Evolutionary conservation across 1,140 invertebrate genomes (phyloP).

Genomic region (Drosophila triauraria): DNA sequence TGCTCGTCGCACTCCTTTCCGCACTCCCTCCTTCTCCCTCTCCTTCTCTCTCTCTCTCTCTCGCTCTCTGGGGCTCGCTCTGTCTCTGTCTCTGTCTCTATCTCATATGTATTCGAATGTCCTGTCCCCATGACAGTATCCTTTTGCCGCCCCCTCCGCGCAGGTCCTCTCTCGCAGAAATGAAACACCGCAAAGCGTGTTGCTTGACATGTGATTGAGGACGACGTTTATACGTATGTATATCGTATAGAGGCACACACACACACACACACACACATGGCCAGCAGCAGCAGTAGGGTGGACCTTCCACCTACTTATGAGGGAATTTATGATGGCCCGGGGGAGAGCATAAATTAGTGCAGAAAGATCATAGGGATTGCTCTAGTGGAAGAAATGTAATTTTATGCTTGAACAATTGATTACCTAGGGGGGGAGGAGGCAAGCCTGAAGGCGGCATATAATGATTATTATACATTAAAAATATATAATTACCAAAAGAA

Average conservation of each 20-base stretch:
- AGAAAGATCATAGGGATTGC: background rate
- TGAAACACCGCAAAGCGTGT: conserved; percentile 73
- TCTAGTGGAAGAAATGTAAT: background rate
- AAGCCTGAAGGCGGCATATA: too few relatives aligned
- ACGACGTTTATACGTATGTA: conserved; percentile 75
- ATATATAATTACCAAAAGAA: too few relatives aligned
- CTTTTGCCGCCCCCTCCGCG: conserved; percentile 18
- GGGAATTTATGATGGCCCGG: too few relatives aligned
- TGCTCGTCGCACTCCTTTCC: conserved; percentile 6
- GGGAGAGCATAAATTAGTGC: background rate
- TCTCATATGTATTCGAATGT: conserved; percentile 75
- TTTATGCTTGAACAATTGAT: background rate
- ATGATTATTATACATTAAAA: too few relatives aligned
- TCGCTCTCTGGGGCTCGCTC: conserved; percentile 1
- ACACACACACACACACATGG: conserved; percentile 8
- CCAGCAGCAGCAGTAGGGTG: background rate
- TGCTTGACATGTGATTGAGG: conserved; percentile 80
- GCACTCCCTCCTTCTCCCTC: background rate
- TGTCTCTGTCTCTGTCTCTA: conserved; percentile 47
- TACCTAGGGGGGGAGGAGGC: background rate
- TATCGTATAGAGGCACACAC: conserved; percentile 20
- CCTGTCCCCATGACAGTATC: conserved; percentile 57
- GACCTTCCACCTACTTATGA: background rate
- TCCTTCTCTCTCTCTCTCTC: background rate
- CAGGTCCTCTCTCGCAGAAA: conserved; percentile 45